Conservation (phyloP, 2,888 invertebrate genomes). For the Lysandra bellargus region DNA sequence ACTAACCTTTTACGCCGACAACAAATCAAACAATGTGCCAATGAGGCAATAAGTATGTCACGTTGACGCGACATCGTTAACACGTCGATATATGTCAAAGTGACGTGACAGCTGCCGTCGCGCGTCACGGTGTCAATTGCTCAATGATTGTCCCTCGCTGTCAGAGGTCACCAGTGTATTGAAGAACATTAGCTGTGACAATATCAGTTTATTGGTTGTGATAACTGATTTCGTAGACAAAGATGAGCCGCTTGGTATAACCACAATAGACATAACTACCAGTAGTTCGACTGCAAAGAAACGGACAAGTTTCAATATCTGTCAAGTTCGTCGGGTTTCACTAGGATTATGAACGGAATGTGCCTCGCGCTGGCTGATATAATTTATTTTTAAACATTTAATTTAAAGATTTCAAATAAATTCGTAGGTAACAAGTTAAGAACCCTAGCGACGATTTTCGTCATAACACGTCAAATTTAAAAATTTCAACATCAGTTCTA, state of each 20-base stretch:
- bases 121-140: conserved; percentile 30
- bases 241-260: not conserved
- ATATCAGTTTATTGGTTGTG: not conserved
- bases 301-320: no score
- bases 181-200: conserved; percentile 7
- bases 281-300: no score
- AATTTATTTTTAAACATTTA: no score
- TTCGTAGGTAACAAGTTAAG: no score
- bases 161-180: conserved; percentile 24
- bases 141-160: conserved; percentile 28
- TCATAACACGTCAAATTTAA: no score
- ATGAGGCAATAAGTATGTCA: conserved; percentile 25
- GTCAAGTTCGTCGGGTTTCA: no score
- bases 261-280: no score
- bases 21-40: not conserved
- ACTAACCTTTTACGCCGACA: not conserved
- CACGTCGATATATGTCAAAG: conserved; percentile 31
- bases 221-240: not conserved
- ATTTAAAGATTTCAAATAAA: no score
- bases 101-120: conserved; percentile 31
- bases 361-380: no score
- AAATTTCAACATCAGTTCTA: no score
- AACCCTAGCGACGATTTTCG: no score
- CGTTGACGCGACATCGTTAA: conserved; percentile 18
- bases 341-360: no score